Base-by-base conservation (phyloP, 2,113 vertebrate genomes). In the Cephalopholis sonnerati region DNA sequence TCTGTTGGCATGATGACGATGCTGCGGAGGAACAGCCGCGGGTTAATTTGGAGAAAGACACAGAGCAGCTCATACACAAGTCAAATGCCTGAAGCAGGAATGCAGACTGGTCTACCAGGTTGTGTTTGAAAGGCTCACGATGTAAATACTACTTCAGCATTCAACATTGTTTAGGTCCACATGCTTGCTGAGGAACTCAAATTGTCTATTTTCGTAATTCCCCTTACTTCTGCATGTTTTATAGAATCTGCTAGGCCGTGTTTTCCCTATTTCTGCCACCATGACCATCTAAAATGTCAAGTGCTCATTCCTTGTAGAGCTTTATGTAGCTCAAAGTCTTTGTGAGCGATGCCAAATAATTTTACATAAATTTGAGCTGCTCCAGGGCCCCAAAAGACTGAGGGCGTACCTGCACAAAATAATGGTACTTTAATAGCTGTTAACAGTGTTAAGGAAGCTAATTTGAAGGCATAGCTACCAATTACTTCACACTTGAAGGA, bases 1-100 rank as follows among this genome's bases (percentile, higher is more conserved):
- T 95, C 94, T 0, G 95, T 86, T 0, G 96, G 97, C 95, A 97
- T 95, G 91, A 98, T 95, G 62, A 99, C 88, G 51, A 96, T 68
- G 75, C 98, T 99, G 90, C 22, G 7, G 44, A 75, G 2, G 32
- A 20, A 70, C 74, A 81, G 22, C 1, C 2, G n/a, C 3, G 5
- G 44, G 57, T 81, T 24, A 69, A 48, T 74, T 22, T 51, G 9
- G 10, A 69, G 46, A 10, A 22, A 22, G 46, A 54, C 13, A 48
- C 36, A 64, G 22, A 16, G 32, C n/a, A 57, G 0, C 36, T 67
- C 2, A 3, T 27, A 5, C 22, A 9, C 7, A 54, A 16, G 22
- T 54, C 50, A n/a, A 68, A 58, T 51, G 17, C 24, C 3, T 9
- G 11, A 48, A 17, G 59, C 10, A 63, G 29, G n/a, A 64, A 39